Conservation (phyloP, 1,140 invertebrate genomes). For the Eupeodes corollae region DNA sequence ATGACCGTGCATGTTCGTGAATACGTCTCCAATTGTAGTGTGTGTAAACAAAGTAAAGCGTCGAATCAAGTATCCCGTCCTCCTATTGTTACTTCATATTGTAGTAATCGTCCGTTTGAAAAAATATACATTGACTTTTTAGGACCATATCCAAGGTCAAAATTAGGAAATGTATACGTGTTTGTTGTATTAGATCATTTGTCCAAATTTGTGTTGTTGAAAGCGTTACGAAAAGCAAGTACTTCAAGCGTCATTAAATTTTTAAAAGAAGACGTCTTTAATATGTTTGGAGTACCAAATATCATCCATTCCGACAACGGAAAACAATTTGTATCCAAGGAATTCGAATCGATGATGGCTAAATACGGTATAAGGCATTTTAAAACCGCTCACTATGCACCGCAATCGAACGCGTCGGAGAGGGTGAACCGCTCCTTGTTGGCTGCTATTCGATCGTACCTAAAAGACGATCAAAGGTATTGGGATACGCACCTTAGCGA, state of each 20-base stretch:
- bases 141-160: slow-evolving; percentile 5
- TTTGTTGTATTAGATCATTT: slow-evolving; percentile 8
- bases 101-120: not conserved
- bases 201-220: slow-evolving; percentile 1
- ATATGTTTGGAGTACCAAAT: slow-evolving; percentile 5
- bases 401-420: not conserved
- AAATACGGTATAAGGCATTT: slow-evolving; percentile 1
- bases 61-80: not conserved
- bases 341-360: not conserved
- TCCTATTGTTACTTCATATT: not conserved
- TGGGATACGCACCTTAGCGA: slow-evolving; percentile 4
- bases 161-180: slow-evolving; percentile 4
- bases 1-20: not conserved
- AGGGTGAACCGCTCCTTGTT: not conserved
- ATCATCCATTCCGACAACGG: slow-evolving; percentile 5
- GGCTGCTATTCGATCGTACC: not conserved
- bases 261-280: not conserved
- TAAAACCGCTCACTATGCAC: not conserved
- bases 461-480: not conserved
- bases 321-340: slow-evolving; percentile 1
- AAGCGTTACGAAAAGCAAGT: slow-evolving; percentile 1
- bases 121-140: slow-evolving; percentile 9
- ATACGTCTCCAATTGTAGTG: slow-evolving; percentile 1
- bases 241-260: not conserved
- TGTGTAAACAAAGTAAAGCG: slow-evolving; percentile 2